These are phyloP conservation scores for Acrobeloides nanus DNA, from an alignment of 2,888 invertebrate genomes.

Conservation along the genomic window DNA sequence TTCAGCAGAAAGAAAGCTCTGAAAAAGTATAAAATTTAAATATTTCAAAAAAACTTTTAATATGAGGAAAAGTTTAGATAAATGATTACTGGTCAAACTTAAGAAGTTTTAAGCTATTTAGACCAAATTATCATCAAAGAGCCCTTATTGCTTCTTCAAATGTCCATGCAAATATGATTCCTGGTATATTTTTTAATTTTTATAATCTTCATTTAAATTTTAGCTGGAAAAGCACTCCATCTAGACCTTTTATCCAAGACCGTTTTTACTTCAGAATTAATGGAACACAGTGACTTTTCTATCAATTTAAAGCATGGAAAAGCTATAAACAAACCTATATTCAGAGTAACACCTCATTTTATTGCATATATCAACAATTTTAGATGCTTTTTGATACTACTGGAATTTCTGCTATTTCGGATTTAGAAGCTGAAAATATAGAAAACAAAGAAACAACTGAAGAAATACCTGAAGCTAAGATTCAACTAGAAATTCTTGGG, in stretches of 20 bases:
- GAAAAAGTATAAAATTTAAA: neutral
- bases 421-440: neutral
- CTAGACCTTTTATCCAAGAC: neutral
- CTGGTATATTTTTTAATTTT: neutral
- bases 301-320: neutral
- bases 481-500: neutral
- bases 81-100: neutral
- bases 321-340: too few relatives aligned
- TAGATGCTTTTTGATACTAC: neutral
- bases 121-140: neutral
- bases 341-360: too few relatives aligned
- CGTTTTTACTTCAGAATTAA: neutral
- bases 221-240: too few relatives aligned
- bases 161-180: neutral
- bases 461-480: neutral
- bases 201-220: neutral
- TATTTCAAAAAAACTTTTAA: too few relatives aligned
- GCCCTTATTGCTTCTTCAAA: neutral
- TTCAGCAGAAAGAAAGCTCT: neutral
- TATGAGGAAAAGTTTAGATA: too few relatives aligned
- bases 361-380: too few relatives aligned
- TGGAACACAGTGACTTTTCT: neutral
- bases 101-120: neutral
- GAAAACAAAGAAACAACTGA: neutral
- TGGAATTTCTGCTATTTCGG: neutral